phyloP scores from a whole-genome alignment of 2,888 invertebrate species.

The Altica lythri region DNA sequence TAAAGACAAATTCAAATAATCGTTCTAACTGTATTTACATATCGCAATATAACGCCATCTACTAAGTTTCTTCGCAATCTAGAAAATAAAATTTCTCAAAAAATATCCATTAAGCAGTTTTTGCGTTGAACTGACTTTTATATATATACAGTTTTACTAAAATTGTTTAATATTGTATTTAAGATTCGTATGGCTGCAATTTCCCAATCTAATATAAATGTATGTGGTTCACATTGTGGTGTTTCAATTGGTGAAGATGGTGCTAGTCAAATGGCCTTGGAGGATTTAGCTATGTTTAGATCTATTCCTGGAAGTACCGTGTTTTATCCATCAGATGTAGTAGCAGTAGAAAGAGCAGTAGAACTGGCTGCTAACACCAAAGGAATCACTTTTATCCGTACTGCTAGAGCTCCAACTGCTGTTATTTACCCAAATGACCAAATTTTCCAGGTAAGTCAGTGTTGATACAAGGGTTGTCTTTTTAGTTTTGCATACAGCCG shows the following conservation, averaged over 20 bases:
- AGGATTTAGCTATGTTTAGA: slow-evolving; percentile 95
- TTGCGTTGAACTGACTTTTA: too few relatives aligned
- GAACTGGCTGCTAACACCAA: slow-evolving; percentile 93
- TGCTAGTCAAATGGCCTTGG: slow-evolving; percentile 98
- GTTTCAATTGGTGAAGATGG: slow-evolving; percentile 98
- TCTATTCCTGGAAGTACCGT: slow-evolving; percentile 80
- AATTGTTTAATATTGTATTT: too few relatives aligned
- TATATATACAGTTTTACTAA: too few relatives aligned
- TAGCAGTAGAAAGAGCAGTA: slow-evolving; percentile 89
- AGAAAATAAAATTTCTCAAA: too few relatives aligned
- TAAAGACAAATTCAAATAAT: too few relatives aligned
- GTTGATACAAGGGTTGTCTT: too few relatives aligned
- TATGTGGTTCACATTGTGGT: slow-evolving; percentile 95
- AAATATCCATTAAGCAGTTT: too few relatives aligned
- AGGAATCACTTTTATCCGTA: slow-evolving; percentile 90
- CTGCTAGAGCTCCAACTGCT: slow-evolving; percentile 87
- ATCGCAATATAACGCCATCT: too few relatives aligned
- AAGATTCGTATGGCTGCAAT: slow-evolving; percentile 98
- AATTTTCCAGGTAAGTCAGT: slow-evolving; percentile 69
- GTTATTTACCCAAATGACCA: slow-evolving; percentile 86
- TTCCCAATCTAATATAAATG: slow-evolving; percentile 95
- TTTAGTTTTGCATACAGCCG: too few relatives aligned
- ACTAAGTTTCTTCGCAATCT: too few relatives aligned
- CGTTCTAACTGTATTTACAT: too few relatives aligned
- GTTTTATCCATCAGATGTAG: slow-evolving; percentile 88